phyloP scores from a whole-genome alignment of 2,888 invertebrate genomes.

The Drosophila greeni region DNA sequence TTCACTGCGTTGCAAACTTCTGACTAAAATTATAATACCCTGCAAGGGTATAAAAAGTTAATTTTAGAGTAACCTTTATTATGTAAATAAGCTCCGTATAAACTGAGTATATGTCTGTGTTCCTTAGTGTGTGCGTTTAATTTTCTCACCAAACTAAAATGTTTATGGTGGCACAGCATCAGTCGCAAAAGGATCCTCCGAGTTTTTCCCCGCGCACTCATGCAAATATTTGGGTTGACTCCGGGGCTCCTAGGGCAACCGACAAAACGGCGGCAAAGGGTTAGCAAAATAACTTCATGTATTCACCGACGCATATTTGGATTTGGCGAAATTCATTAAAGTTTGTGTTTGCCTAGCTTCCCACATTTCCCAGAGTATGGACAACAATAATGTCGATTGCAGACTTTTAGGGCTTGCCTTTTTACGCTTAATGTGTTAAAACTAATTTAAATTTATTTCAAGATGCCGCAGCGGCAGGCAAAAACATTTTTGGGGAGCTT shows the following conservation, averaged over 20 bases:
- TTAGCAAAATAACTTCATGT: conserved; percentile 72
- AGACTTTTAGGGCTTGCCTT: conserved; percentile 60
- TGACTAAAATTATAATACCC: too few relatives aligned
- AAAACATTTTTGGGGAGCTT: conserved; percentile 35
- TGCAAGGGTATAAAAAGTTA: too few relatives aligned
- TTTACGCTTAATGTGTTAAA: conserved; percentile 75
- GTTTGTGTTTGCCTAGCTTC: conserved; percentile 70
- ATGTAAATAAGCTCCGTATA: background rate
- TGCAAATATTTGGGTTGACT: conserved; percentile 67
- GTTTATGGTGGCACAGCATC: conserved; percentile 45
- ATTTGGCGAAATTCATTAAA: conserved; percentile 72
- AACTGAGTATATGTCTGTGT: conserved; percentile 1
- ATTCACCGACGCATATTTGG: conserved; percentile 55
- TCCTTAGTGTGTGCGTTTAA: conserved; percentile 56
- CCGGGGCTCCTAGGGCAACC: conserved; percentile 49
- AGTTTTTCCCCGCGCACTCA: conserved; percentile 47
- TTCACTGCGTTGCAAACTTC: too few relatives aligned
- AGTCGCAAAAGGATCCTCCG: conserved; percentile 40
- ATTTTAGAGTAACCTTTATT: background rate
- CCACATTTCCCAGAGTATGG: conserved; percentile 36
- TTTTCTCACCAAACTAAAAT: conserved; percentile 74
- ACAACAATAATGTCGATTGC: conserved; percentile 60
- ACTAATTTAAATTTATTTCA: conserved; percentile 74
- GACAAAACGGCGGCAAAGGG: conserved; percentile 66
- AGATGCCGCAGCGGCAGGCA: conserved; percentile 54